Evolutionary conservation across 2,888 invertebrate genomes (phyloP).

Genomic region (Polydesmus complanatus): DNA sequence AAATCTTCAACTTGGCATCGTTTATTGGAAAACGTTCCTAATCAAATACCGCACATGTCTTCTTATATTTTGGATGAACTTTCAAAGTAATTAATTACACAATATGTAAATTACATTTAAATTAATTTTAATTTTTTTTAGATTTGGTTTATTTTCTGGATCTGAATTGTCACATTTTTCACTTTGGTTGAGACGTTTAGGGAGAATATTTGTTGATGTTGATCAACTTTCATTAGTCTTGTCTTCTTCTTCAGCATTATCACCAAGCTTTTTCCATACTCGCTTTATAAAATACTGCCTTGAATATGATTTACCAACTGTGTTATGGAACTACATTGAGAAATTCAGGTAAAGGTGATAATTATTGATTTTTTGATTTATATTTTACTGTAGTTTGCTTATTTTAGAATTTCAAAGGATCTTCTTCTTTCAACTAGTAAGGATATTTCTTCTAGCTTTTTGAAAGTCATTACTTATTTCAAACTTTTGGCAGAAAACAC

Average conservation of each 20-base stretch:
- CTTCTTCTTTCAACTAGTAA: neutral
- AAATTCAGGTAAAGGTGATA: neutral
- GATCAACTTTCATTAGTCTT: neutral
- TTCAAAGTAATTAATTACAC: neutral
- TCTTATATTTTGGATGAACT: neutral
- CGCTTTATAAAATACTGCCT: neutral
- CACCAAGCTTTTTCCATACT: neutral
- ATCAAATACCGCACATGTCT: neutral
- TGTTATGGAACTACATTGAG: slow-evolving; percentile 1
- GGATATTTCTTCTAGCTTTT: neutral
- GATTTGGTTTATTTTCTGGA: neutral
- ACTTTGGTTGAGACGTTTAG: neutral
- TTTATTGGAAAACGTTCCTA: neutral
- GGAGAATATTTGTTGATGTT: neutral
- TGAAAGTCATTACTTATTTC: neutral
- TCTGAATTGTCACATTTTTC: neutral
- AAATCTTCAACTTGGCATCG: neutral
- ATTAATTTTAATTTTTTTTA: neutral
- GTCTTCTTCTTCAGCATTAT: neutral
- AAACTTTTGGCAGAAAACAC: too few species aligned
- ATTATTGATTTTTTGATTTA: neutral
- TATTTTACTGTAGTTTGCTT: too few species aligned
- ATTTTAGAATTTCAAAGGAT: neutral
- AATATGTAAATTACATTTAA: neutral
- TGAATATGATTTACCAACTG: neutral